Percentiles rank a stretch among this genome's conserved stretches.
Evolutionary conservation across 2,797 vertebrate genomes (phyloP).

Genomic region (Sphenopsis melanotis): DNA sequence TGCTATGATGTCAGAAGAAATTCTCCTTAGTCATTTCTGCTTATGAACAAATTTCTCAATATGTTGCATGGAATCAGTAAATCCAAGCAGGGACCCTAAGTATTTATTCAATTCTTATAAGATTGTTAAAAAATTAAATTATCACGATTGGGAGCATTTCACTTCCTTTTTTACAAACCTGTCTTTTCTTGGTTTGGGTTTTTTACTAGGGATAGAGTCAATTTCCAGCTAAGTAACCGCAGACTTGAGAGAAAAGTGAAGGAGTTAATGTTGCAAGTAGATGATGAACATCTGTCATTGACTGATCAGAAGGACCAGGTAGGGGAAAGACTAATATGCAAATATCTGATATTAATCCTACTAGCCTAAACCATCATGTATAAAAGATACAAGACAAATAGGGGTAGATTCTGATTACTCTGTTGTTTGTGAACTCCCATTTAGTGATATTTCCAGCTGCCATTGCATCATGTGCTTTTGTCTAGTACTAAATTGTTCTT

Average conservation of each 20-base stretch:
- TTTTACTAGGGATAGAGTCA: conserved; percentile 85
- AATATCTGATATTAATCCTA: background rate
- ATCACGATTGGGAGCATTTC: background rate
- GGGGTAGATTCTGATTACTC: background rate
- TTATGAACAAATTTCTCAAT: background rate
- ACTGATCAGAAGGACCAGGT: conserved; percentile 98
- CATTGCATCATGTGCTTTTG: background rate
- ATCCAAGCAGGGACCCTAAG: background rate
- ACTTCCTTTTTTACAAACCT: background rate
- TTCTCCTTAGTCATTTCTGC: background rate
- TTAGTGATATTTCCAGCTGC: background rate
- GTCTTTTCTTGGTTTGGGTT: background rate
- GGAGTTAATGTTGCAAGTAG: conserved; percentile 93
- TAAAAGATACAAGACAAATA: background rate
- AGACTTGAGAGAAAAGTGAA: conserved; percentile 94
- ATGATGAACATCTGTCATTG: conserved; percentile 90
- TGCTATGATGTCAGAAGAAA: background rate
- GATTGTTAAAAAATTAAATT: background rate
- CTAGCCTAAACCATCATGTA: background rate
- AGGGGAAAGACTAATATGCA: conserved; percentile 2
- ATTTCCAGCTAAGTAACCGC: conserved; percentile 90
- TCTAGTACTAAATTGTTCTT: background rate
- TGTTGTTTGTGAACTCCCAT: background rate
- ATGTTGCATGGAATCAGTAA: background rate
- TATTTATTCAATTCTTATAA: background rate